Percentiles rank a stretch among this genome's conserved stretches.
phyloP scores from a whole-genome alignment of 2,113 vertebrate genomes.

The Antigone vipio region DNA sequence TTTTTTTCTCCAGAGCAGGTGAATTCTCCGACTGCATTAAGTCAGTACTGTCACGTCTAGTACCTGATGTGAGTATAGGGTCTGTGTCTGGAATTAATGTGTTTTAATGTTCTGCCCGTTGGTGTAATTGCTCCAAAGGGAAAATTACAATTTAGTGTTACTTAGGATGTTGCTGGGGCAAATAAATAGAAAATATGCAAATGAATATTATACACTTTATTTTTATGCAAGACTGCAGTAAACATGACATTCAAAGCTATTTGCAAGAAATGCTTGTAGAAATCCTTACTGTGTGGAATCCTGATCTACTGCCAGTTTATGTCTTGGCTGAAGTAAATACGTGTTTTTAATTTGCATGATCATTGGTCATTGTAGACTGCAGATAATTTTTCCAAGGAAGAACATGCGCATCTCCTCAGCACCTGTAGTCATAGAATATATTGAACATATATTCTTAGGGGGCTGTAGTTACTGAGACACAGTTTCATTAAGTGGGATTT shows the following conservation, averaged over 20 bases:
- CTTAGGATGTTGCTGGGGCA: background rate
- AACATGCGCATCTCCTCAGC: background rate
- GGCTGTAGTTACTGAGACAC: background rate
- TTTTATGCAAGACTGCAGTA: background rate
- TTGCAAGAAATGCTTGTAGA: background rate
- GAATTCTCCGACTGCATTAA: background rate
- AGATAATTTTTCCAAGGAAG: background rate
- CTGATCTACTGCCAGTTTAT: background rate
- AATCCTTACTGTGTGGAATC: background rate
- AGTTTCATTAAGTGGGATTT: background rate
- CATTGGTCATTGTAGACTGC: background rate
- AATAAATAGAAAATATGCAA: background rate
- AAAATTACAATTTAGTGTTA: background rate
- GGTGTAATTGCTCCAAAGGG: background rate
- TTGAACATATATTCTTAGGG: background rate
- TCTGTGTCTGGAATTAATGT: background rate
- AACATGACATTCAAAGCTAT: background rate
- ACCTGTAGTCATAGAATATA: background rate
- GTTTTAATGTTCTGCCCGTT: background rate
- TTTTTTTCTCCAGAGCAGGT: background rate
- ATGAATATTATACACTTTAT: background rate
- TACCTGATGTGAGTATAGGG: background rate
- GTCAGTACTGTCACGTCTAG: background rate
- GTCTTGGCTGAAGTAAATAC: background rate
- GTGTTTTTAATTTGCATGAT: background rate